A percentile compares a stretch with the other conserved stretches of the same genome.
phyloP scores from a whole-genome alignment of 1,140 invertebrate species.

The Diabrotica undecimpunctata region DNA sequence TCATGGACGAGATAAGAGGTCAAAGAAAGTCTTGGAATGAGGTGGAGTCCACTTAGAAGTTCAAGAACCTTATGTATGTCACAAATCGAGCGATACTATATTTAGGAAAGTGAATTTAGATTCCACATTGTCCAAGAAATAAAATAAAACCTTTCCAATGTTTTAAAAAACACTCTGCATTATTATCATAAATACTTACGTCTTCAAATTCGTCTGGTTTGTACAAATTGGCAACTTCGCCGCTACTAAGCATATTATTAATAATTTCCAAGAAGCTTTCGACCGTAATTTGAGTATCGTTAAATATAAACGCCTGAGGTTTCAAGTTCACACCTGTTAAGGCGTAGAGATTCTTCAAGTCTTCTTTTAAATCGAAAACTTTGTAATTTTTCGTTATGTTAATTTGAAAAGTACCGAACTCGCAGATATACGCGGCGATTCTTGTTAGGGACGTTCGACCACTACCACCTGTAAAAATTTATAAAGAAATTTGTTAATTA shows the following conservation, averaged over 20 bases:
- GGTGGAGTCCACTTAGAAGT: too few species aligned
- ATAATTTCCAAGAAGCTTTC: conserved; percentile 83
- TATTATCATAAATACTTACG: conserved; percentile 52
- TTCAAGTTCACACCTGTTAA: conserved; percentile 70
- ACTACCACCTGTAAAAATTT: conserved; percentile 62
- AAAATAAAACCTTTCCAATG: too few species aligned
- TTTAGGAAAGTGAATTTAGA: too few species aligned
- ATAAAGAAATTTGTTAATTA: too few species aligned
- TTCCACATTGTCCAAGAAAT: too few species aligned
- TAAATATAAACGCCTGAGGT: conserved; percentile 75
- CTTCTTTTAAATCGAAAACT: conserved; percentile 74
- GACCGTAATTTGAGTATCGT: conserved; percentile 76
- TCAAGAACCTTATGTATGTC: too few species aligned
- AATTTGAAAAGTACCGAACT: conserved; percentile 73
- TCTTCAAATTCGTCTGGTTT: conserved; percentile 82
- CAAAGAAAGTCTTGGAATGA: too few species aligned
- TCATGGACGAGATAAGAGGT: too few species aligned
- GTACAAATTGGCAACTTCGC: conserved; percentile 79
- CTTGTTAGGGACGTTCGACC: conserved; percentile 75
- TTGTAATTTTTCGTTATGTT: conserved; percentile 74
- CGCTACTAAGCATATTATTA: conserved; percentile 81
- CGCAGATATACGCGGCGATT: conserved; percentile 74
- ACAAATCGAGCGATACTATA: too few species aligned
- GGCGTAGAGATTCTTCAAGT: conserved; percentile 73
- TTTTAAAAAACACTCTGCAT: too few species aligned